Conservation (phyloP, 2,113 vertebrate genomes). For the Amazona vittata region DNA sequence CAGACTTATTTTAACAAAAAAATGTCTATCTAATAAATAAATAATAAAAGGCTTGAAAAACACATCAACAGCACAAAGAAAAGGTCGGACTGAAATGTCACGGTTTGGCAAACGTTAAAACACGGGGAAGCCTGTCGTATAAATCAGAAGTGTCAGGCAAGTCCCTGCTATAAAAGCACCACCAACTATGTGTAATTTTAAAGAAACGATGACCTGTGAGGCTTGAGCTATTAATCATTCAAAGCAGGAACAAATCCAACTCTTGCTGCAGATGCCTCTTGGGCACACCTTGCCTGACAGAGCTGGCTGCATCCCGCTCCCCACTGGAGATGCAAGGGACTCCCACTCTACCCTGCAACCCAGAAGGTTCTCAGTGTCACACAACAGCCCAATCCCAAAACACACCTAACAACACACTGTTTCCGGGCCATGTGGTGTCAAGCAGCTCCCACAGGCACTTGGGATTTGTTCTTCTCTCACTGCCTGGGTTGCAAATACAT, state of each 20-base stretch:
- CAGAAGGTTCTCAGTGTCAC: background rate
- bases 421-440: background rate
- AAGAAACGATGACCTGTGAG: background rate
- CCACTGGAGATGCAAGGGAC: background rate
- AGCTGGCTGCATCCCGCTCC: background rate
- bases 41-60: background rate
- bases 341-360: background rate
- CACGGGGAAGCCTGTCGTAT: background rate
- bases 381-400: background rate
- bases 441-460: background rate
- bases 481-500: slow-evolving; percentile 18
- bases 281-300: background rate
- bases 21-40: background rate
- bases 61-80: background rate
- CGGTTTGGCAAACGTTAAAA: background rate
- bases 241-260: background rate
- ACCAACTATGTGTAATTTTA: background rate
- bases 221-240: background rate
- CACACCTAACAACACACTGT: background rate
- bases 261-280: background rate
- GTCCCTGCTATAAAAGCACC: background rate
- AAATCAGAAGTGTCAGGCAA: background rate
- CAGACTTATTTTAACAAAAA: background rate
- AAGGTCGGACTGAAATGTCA: slow-evolving; percentile 22
- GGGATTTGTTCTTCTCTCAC: background rate